phyloP scores from a whole-genome alignment of 2,113 vertebrate genomes.

The Ammodytes marinus region DNA sequence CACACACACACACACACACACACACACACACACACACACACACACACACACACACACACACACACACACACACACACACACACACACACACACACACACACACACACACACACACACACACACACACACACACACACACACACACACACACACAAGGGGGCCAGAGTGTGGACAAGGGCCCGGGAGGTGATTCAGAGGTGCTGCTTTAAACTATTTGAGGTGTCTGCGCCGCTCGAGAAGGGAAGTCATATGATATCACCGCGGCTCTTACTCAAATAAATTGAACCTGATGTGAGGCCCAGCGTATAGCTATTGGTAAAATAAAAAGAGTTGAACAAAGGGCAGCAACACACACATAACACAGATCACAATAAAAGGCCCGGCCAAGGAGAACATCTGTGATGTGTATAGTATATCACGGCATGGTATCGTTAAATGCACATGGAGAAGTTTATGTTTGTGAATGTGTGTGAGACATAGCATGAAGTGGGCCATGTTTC shows the following conservation, averaged over 20 bases:
- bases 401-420: slow-evolving; percentile 29
- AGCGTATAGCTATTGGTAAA: slow-evolving; percentile 32
- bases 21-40: slow-evolving; percentile 37
- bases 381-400: slow-evolving; percentile 49
- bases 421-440: slow-evolving; percentile 24
- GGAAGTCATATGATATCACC: slow-evolving; percentile 37
- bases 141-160: slow-evolving; percentile 10
- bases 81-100: slow-evolving; percentile 36
- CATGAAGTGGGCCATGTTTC: neutral
- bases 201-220: slow-evolving; percentile 38
- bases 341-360: slow-evolving; percentile 32
- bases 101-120: slow-evolving; percentile 31
- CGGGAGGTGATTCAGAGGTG: slow-evolving; percentile 30
- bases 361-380: slow-evolving; percentile 35
- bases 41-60: slow-evolving; percentile 29
- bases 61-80: slow-evolving; percentile 13
- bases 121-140: slow-evolving; percentile 3
- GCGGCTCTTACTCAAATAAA: slow-evolving; percentile 33
- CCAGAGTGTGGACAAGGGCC: slow-evolving; percentile 24
- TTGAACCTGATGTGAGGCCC: slow-evolving; percentile 49
- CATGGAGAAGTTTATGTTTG: neutral
- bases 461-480: neutral
- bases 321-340: slow-evolving; percentile 9
- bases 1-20: too few relatives aligned
- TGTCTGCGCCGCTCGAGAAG: slow-evolving; percentile 36